Evolutionary conservation across 2,113 vertebrate genomes (phyloP), one percentile per base, ranked within the genome.

Genomic region (Nematolebias whitei): DNA sequence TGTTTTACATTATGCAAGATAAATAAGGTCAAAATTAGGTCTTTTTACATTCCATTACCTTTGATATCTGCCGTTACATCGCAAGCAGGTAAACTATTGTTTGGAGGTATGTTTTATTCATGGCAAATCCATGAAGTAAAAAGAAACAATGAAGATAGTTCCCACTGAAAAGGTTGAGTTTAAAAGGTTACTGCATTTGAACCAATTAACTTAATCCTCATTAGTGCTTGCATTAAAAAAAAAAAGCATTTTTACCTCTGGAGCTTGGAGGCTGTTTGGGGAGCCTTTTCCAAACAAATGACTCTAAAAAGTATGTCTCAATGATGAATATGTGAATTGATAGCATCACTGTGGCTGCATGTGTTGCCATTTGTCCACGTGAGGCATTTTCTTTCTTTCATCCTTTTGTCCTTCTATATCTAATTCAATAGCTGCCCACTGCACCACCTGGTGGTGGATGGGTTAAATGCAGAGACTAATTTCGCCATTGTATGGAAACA

Each of bases 131-230:
- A 35, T 35, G 10, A 35, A 35, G 10, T 35, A 35, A 35, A 35
- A 29, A 29, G 7, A 29, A 7, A 29, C 7, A 29, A 29, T 29
- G 12, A 48, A 48, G 47, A 22, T 20, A 48, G 12, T 48, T 48
- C 12, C 19, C 11, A 19, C 5, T 48, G 12, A 23, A 78, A n/a
- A n/a, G n/a, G n/a, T n/a, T n/a, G n/a, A n/a, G 3, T 82, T 29
- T 47, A 22, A 22, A 63, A 60, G 56, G 55, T 78, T 80, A 68
- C 43, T 65, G 63, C 63, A 75, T 73, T 51, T 66, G 60, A 71
- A 52, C 40, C 49, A 74, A 83, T 83, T 71, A 24, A 41, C 68
- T 81, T 74, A 62, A 47, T 22, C 19, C 29, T n/a, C 58, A 74
- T 71, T 77, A 74, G 71, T 51, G 49, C 23, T 39, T 13, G 14